Base-by-base conservation (phyloP, 2,797 vertebrate genomes). In the Chromobotia macracanthus region DNA sequence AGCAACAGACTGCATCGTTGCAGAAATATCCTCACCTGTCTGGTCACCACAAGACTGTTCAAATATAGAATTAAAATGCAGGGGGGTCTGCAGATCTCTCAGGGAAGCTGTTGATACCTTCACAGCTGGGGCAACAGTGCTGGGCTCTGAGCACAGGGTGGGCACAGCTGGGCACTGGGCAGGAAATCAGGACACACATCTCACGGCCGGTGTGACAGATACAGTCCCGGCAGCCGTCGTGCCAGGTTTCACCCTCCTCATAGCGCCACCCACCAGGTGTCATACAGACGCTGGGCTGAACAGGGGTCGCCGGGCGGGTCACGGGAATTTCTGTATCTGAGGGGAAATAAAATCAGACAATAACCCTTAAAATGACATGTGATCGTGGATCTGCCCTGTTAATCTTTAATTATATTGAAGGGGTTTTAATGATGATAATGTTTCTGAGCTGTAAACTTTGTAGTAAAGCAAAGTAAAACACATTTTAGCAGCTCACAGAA, bases 171-270 rank as follows among this genome's bases (percentile, higher is more conserved):
- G 94, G 94, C 50, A 91, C 90, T 0, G 92, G 88, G 72, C 94
- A 95, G 72, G 93, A 91, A 80, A 95, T 95, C 83, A 95, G 91
- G 21, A 94, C 92, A 41, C 94, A 95, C 94, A 95, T 95, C 88
- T 95, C 94, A n/a, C 91, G 88, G 3, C 92, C 93, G 0, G 85
- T 86, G 51, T 94, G 90, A 84, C 94, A 95, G 88, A 90, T 94
- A 82, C 94, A 95, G 88, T 95, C 93, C 0, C 94, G 89, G 9
- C 94, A 95, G 72, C 94, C 94, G 0, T 95, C 94, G 1, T 95
- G 93, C 94, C 94, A 95, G 79, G 88, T 84, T 28, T 92, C 89
- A 0, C 92, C 93, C 53, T 94, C 92, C 83, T 94, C 86, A 16
- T 93, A 92, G 1, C 84, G 89, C 13, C 87, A 90, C 0, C 93